phyloP scores from a whole-genome alignment of 1,140 invertebrate genomes.

The Archivesica marissinica region DNA sequence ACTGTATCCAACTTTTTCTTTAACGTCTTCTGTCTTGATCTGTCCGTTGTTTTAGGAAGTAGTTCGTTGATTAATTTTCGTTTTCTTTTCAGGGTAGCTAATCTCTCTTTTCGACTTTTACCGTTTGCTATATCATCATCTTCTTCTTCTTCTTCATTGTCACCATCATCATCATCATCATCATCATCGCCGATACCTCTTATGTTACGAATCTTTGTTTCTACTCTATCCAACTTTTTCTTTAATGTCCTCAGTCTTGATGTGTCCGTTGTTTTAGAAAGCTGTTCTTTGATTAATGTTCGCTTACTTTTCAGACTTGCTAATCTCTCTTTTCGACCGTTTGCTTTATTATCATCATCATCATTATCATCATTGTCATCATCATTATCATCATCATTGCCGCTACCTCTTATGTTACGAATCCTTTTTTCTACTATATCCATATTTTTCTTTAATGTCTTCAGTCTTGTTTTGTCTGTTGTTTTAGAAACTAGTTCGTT shows the following conservation, averaged over 20 bases:
- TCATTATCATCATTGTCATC: neutral
- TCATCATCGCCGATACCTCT: neutral
- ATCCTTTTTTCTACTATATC: neutral
- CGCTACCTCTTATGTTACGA: neutral
- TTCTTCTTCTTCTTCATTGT: neutral
- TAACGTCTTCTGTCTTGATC: neutral
- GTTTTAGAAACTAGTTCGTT: neutral
- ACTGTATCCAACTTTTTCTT: neutral
- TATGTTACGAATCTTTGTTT: neutral
- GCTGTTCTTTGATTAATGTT: neutral
- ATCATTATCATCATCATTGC: neutral
- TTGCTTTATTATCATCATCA: neutral
- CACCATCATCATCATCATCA: neutral
- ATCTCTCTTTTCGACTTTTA: neutral
- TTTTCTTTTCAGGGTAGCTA: neutral
- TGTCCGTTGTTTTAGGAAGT: neutral
- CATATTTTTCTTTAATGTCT: neutral
- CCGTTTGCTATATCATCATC: neutral
- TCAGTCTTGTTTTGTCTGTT: neutral
- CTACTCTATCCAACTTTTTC: neutral
- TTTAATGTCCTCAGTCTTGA: neutral
- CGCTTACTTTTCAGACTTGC: neutral
- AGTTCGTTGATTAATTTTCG: neutral
- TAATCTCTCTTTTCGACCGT: neutral
- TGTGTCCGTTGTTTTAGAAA: neutral